Evolutionary conservation across 1,140 invertebrate genomes (phyloP).

Genomic region (Leptestheria dahalacensis): DNA sequence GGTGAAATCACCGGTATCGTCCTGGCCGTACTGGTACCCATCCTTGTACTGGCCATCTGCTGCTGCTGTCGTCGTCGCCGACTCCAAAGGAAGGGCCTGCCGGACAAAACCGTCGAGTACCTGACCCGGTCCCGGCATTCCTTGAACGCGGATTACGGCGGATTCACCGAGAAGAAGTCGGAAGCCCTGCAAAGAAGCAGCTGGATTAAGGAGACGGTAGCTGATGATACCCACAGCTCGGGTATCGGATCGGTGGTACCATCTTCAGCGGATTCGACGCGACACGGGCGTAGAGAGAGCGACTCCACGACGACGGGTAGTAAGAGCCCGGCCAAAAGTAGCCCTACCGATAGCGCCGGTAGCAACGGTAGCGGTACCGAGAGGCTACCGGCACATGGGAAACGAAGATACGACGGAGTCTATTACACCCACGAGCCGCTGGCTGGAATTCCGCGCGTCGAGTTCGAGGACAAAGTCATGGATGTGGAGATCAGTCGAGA

Average conservation of each 20-base stretch:
- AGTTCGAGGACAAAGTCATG: slow-evolving; percentile 64
- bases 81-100: slow-evolving; percentile 5
- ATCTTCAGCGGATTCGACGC: not conserved
- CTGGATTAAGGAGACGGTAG: not conserved
- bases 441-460: slow-evolving; percentile 49
- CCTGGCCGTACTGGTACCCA: slow-evolving; percentile 33
- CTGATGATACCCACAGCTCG: not conserved
- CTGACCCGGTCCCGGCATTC: slow-evolving; percentile 8
- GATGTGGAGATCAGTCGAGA: slow-evolving; percentile 37
- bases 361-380: slow-evolving; percentile 9
- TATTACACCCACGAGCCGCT: slow-evolving; percentile 69
- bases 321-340: slow-evolving; percentile 8
- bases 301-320: not conserved
- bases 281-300: not conserved
- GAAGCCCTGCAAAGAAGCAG: not conserved
- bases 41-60: slow-evolving; percentile 28
- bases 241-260: slow-evolving; percentile 2
- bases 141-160: not conserved
- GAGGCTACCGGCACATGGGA: not conserved
- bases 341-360: not conserved
- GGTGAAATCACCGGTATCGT: slow-evolving; percentile 32
- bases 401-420: slow-evolving; percentile 47
- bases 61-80: slow-evolving; percentile 22
- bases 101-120: slow-evolving; percentile 2
- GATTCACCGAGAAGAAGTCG: not conserved